Percentiles rank a stretch among this genome's conserved stretches.
Conservation (phyloP, 1,140 invertebrate species). For the Solenopsis fugax region DNA sequence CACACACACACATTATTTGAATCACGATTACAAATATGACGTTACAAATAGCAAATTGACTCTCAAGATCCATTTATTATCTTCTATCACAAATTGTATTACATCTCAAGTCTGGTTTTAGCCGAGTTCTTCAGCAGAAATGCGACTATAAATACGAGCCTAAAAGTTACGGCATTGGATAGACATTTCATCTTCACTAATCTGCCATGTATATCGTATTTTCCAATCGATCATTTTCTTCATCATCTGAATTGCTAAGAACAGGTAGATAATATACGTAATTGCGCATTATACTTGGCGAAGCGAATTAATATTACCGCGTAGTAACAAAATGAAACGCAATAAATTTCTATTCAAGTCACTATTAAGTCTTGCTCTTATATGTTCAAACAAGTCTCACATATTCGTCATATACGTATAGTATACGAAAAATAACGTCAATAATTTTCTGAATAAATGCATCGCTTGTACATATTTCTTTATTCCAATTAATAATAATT, state of each 20-base stretch:
- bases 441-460: neutral
- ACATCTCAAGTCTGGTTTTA: neutral
- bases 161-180: slow-evolving; percentile 18
- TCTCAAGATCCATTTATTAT: neutral
- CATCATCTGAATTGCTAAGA: slow-evolving; percentile 28
- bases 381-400: neutral
- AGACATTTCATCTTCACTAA: slow-evolving; percentile 47
- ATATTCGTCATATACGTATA: neutral
- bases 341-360: slow-evolving; percentile 7
- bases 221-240: slow-evolving; percentile 57
- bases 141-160: neutral
- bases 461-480: neutral
- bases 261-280: slow-evolving; percentile 26
- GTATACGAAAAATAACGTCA: neutral
- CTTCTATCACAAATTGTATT: neutral
- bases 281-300: slow-evolving; percentile 33
- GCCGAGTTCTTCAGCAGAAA: neutral
- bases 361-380: neutral
- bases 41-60: neutral
- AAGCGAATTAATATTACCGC: slow-evolving; percentile 22
- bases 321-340: slow-evolving; percentile 9
- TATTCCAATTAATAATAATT: neutral
- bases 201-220: slow-evolving; percentile 18
- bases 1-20: neutral
- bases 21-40: neutral